Base-by-base conservation (phyloP, 2,113 vertebrate species). In the Percina caprodes region DNA sequence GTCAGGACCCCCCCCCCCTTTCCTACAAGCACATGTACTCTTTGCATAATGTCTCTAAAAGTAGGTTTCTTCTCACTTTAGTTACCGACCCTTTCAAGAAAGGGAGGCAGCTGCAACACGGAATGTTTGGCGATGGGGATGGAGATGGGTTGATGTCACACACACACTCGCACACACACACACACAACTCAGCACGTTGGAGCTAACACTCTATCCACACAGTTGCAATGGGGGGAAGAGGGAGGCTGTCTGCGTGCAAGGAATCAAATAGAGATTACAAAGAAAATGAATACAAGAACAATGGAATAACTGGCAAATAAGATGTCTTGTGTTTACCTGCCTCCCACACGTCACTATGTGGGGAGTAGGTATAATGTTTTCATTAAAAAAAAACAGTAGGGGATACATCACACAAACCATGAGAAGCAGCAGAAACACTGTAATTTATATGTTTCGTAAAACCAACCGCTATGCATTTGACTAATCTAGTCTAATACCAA, bases 11-110 rank as follows among this genome's bases (percentile, higher is more conserved):
- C 15, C 39, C 52, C 51, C 39, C n/a, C 35, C 23, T 72, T 84
- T 74, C 71, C 66, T 75, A 89, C 82, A 83, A 78, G 69, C 76
- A 79, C 30, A 80, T 54, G 46, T n/a, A 18, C 66, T 51, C 35
- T 84, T 67, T 56, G 62, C 49, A n/a, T 46, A 42, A 39, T 58
- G 69, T 74, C n/a, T 59, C 30, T 68, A 30, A n/a, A 58, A 79
- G 66, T 21, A 12, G 24, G 63, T 30, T 51, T 39, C 33, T 39
- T 69, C 45, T 45, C 46, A 42, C 35, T 8, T 14, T 8, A 26
- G 66, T n/a, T 24, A 63, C 46, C 68, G 24, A 55, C 76, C 52
- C 71, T 86, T 84, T 76, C n/a, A 74, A 89, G 52, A 82, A 61
- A 77, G 39, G 70, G 61, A 69, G 82, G 77, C 67, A 76, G 77